Evolutionary conservation across 2,113 vertebrate genomes (phyloP), one percentile per base, ranked within the genome.

Genomic region (Sebastes fasciatus): DNA sequence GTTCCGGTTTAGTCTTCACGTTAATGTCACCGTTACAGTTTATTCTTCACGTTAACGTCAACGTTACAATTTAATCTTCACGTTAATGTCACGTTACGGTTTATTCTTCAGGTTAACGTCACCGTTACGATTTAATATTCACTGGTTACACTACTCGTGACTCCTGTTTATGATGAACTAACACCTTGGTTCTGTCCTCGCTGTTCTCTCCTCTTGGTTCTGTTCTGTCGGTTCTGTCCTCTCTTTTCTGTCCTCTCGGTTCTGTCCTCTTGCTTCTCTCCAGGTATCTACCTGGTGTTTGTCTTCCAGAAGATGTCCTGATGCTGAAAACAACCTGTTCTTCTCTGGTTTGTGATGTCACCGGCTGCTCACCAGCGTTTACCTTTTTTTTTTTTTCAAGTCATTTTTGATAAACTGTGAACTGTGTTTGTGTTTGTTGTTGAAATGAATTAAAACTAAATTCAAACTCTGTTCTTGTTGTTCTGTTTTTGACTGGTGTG

Each of bases 221-320:
- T 34, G 26, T 26, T 2, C 26, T 26, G 26, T 26, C 19, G 14
- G 40, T 16, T 23, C 17, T 54, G 52, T 8, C 8, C n/a, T 63
- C 4, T 64, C 16, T 49, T 23, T 60, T 1, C 2, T 71, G 12
- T 73, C 26, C 26, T 34, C 26, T 34, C 26, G 26, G 26, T 34
- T 34, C 26, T 34, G 26, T 34, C 26, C 26, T 34, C 26, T 34
- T 14, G 14, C 45, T 16, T 23, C 19, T 60, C 46, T 93, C n/a
- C 82, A 99, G 97, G 97, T 93, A 96, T 99, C 93, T 99, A 99
- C 93, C 93, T 99, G 95, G 96, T 98, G 75, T 99, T 97, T 92
- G 96, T 96, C 42, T 99, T 99, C 83, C 97, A 99, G 95, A 99
- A 99, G 88, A 96, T 89, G 87, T 86, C 91, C 66, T 95, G 93